Evolutionary conservation across 2,888 invertebrate species (phyloP).

Genomic region (Tetramorium bicarinatum): DNA sequence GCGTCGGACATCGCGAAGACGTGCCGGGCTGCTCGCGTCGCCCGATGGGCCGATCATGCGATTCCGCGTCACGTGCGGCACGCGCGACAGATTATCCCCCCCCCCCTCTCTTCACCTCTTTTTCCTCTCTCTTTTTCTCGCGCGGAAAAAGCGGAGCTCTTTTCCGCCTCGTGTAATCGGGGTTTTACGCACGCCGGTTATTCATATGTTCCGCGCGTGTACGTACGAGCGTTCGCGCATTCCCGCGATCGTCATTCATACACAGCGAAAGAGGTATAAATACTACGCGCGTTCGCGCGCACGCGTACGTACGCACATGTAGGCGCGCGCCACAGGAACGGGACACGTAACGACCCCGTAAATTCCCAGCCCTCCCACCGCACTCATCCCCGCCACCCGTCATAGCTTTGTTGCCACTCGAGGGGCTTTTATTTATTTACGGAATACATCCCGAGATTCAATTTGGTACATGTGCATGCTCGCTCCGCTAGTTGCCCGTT

Average conservation of each 20-base stretch:
- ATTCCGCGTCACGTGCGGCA: conserved; percentile 30
- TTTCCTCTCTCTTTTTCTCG: background rate
- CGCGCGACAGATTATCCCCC: background rate
- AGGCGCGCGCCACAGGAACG: conserved; percentile 13
- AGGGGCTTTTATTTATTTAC: conserved; percentile 79
- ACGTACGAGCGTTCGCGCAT: conserved; percentile 64
- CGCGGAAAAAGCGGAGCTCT: conserved; percentile 8
- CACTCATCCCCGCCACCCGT: conserved; percentile 45
- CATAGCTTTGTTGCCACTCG: conserved; percentile 54
- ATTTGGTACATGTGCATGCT: conserved; percentile 69
- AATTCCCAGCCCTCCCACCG: conserved; percentile 45
- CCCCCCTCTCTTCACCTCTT: background rate
- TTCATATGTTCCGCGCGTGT: conserved; percentile 63
- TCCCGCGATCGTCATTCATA: conserved; percentile 69
- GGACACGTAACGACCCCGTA: conserved; percentile 68
- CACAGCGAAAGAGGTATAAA: conserved; percentile 65
- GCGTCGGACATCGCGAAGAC: background rate
- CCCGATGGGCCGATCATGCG: background rate
- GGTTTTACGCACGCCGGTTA: conserved; percentile 69
- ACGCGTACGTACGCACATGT: conserved; percentile 10
- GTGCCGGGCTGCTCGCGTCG: background rate
- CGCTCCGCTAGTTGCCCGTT: conserved; percentile 49
- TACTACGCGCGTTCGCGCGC: conserved; percentile 49
- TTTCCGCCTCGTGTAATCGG: conserved; percentile 69
- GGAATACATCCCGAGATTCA: conserved; percentile 78